Evolutionary conservation across 2,113 vertebrate genomes (phyloP).

Genomic region (Microtus ochrogaster): DNA sequence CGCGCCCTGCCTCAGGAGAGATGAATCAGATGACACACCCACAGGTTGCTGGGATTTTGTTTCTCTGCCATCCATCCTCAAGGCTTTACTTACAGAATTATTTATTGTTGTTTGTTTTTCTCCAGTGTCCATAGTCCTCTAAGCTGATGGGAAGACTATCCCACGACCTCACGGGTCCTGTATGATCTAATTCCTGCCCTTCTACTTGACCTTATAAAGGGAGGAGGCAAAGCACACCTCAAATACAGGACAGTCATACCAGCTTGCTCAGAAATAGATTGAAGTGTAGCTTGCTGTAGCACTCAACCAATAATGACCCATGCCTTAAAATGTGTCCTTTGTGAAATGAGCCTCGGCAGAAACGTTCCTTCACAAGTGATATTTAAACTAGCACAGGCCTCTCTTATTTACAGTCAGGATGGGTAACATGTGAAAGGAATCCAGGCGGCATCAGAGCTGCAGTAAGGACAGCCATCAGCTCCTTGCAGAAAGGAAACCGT

Average conservation of each 20-base stretch:
- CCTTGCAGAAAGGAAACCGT: neutral
- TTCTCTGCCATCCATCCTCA: neutral
- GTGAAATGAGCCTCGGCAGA: neutral
- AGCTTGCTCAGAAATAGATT: neutral
- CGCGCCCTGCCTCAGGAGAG: neutral
- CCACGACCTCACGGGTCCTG: neutral
- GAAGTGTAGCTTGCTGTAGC: neutral
- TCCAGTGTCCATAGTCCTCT: neutral
- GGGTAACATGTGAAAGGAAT: neutral
- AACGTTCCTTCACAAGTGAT: neutral
- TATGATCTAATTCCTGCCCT: neutral
- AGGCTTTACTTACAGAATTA: neutral
- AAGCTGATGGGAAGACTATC: neutral
- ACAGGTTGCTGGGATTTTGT: neutral
- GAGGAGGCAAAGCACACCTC: neutral
- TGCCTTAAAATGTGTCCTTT: neutral
- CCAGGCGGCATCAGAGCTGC: neutral
- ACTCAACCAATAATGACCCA: neutral
- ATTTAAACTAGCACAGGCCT: neutral
- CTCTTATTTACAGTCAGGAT: neutral
- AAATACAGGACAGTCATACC: neutral
- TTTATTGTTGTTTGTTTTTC: neutral
- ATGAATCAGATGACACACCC: neutral
- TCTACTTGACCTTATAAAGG: neutral
- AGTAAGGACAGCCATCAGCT: neutral